These are phyloP conservation scores for Eristalis pertinax DNA, from an alignment of 2,888 invertebrate genomes.

Conservation along the genomic window DNA sequence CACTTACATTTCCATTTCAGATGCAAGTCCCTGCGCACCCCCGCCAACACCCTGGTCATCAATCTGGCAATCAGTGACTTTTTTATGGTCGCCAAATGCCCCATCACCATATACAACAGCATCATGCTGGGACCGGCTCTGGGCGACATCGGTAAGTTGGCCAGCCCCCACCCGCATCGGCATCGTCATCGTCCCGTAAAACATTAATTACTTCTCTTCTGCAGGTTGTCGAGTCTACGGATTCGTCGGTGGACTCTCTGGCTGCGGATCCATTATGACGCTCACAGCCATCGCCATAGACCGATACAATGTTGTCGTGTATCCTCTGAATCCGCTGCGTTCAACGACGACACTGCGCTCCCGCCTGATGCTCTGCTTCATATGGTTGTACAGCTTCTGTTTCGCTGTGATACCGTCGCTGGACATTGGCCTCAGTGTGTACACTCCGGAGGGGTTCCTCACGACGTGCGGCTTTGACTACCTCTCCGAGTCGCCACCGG, in stretches of 20 bases:
- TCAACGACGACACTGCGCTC: constrained; percentile 85
- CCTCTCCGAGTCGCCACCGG: constrained; percentile 85
- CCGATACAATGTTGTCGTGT: constrained; percentile 91
- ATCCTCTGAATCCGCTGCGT: constrained; percentile 87
- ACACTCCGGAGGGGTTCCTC: constrained; percentile 92
- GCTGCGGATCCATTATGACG: constrained; percentile 90
- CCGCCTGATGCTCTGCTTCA: constrained; percentile 84
- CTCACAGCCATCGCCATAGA: constrained; percentile 91
- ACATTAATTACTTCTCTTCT: constrained; percentile 10
- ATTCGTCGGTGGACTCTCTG: constrained; percentile 90
- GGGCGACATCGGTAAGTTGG: constrained; percentile 85
- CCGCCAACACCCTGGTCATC: constrained; percentile 88
- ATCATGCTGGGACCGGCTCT: constrained; percentile 87
- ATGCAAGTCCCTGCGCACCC: constrained; percentile 87
- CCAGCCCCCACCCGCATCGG: neutral
- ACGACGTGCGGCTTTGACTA: constrained; percentile 94
- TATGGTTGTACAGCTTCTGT: constrained; percentile 88
- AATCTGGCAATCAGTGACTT: constrained; percentile 90
- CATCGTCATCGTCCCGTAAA: neutral
- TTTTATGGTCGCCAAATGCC: constrained; percentile 87
- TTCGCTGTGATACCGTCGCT: constrained; percentile 87
- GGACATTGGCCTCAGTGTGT: constrained; percentile 87
- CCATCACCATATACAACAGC: constrained; percentile 89
- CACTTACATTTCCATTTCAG: constrained; percentile 81
- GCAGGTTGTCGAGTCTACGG: constrained; percentile 90